A percentile compares a stretch with the other conserved stretches of the same genome.
These are phyloP conservation scores for Nautilus pompilius DNA, from an alignment of 1,140 invertebrate species.

Conservation along the genomic window DNA sequence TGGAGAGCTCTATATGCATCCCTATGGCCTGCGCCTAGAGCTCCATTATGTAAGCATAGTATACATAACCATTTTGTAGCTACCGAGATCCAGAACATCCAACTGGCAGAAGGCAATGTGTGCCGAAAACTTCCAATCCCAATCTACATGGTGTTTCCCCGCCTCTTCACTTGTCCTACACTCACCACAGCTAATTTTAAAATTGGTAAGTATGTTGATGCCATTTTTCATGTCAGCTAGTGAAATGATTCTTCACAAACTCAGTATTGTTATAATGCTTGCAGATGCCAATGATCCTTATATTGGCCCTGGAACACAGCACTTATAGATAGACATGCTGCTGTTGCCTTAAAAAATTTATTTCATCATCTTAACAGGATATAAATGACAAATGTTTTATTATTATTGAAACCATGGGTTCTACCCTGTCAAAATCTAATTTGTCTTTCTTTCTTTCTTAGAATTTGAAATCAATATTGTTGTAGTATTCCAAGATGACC, in stretches of 20 bases:
- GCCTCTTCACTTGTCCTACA: constrained; percentile 93
- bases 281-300: background rate
- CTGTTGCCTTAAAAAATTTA: no score
- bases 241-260: no score
- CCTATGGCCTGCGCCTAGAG: no score
- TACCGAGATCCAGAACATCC: constrained; percentile 97
- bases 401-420: background rate
- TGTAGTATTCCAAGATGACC: constrained; percentile 88
- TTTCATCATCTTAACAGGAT: background rate
- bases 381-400: background rate
- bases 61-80: constrained; percentile 61
- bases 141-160: constrained; percentile 92
- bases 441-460: constrained; percentile 61
- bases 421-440: background rate
- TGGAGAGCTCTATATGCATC: no score
- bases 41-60: background rate
- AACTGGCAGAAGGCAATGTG: constrained; percentile 92
- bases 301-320: background rate
- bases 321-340: background rate
- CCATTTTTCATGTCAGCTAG: no score
- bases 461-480: constrained; percentile 96
- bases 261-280: no score
- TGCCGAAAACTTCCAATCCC: constrained; percentile 77
- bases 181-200: constrained; percentile 89
- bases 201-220: constrained; percentile 87